Percentiles rank a stretch among this genome's conserved stretches.
Conservation (phyloP, 2,888 invertebrate species). For the Campoletis raptor region DNA sequence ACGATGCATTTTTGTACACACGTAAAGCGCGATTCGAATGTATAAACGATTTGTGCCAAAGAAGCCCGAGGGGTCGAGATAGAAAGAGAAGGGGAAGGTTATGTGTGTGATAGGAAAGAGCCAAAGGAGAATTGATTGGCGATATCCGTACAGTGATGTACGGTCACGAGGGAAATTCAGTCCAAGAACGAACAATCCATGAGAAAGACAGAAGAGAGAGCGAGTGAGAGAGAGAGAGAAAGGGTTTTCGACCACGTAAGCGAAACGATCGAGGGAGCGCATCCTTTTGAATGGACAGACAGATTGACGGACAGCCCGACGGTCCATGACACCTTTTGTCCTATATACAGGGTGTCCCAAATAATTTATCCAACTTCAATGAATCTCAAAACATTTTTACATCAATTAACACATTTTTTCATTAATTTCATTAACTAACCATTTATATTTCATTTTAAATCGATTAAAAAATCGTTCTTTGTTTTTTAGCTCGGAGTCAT, state of each 20-base stretch:
- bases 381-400: background rate
- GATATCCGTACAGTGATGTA: slow-evolving; percentile 68
- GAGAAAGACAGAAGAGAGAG: slow-evolving; percentile 18
- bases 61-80: slow-evolving; percentile 22
- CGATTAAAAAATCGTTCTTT: too few relatives aligned
- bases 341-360: slow-evolving; percentile 52
- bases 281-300: slow-evolving; percentile 70
- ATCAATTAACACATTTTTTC: background rate
- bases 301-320: slow-evolving; percentile 82
- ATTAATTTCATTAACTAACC: background rate
- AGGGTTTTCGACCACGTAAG: slow-evolving; percentile 75
- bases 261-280: slow-evolving; percentile 73
- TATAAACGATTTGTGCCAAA: slow-evolving; percentile 43
- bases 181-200: slow-evolving; percentile 36
- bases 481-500: too few relatives aligned
- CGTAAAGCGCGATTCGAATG: background rate
- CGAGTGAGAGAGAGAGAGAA: slow-evolving; percentile 20
- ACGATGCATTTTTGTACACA: slow-evolving; percentile 13
- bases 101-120: slow-evolving; percentile 28
- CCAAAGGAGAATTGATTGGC: slow-evolving; percentile 69
- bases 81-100: background rate
- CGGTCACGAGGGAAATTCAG: slow-evolving; percentile 72
- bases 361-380: background rate
- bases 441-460: too few relatives aligned
- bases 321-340: slow-evolving; percentile 76